Conservation (phyloP, 2,888 invertebrate species). For the Exocentrus adspersus region DNA sequence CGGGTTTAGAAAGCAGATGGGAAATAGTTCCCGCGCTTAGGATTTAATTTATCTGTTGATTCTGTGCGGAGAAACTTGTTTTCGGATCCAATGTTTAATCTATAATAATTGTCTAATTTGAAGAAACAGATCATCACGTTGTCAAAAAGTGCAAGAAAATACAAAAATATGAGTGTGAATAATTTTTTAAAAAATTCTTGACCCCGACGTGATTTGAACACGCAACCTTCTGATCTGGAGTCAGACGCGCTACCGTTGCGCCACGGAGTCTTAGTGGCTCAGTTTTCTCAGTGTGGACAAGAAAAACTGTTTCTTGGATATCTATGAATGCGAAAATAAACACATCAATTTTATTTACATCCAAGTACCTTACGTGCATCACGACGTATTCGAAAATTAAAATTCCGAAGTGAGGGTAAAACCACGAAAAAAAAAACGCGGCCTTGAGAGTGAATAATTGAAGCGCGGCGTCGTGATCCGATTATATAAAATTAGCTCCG, state of each 20-base stretch:
- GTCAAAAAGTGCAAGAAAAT: too few relatives aligned
- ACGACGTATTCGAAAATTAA: too few relatives aligned
- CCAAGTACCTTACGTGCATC: too few relatives aligned
- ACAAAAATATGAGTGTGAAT: too few relatives aligned
- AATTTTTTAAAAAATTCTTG: constrained; percentile 65
- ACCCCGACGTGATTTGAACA: constrained; percentile 98
- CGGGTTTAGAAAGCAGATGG: constrained; percentile 46
- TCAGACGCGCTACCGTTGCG: constrained; percentile 98
- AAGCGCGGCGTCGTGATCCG: constrained; percentile 45
- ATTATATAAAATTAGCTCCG: constrained; percentile 45
- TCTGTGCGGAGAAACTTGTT: too few relatives aligned
- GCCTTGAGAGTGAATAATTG: constrained; percentile 43
- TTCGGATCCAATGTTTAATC: too few relatives aligned
- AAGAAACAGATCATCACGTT: too few relatives aligned
- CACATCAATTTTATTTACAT: neutral
- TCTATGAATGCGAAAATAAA: neutral
- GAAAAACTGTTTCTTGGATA: neutral
- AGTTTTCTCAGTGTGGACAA: too few relatives aligned
- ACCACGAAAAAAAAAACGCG: constrained; percentile 36
- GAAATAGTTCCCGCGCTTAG: constrained; percentile 43
- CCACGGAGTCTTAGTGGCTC: constrained; percentile 83
- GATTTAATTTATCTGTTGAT: constrained; percentile 8
- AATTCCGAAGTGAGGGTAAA: constrained; percentile 35
- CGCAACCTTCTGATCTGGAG: constrained; percentile 98
- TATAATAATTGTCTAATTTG: too few relatives aligned